Evolutionary conservation across 2,797 vertebrate genomes (phyloP).

Genomic region (Coccyzus lansbergi): DNA sequence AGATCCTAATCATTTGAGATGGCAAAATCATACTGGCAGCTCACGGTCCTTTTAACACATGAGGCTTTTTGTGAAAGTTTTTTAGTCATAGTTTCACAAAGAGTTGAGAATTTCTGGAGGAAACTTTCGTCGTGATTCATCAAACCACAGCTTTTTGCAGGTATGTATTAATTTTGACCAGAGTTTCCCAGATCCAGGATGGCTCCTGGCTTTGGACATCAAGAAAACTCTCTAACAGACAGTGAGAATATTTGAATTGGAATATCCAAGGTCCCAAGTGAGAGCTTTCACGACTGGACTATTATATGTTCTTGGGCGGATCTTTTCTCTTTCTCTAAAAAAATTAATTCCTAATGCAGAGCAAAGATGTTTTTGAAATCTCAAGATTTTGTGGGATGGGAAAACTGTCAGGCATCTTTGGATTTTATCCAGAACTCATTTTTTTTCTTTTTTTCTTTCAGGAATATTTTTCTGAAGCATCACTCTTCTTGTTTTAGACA

Average conservation of each 20-base stretch:
- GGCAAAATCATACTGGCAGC: not conserved
- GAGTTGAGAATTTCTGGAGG: not conserved
- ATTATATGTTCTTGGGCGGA: constrained; percentile 27
- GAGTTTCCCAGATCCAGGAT: not conserved
- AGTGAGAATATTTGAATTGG: constrained; percentile 40
- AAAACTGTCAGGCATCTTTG: constrained; percentile 28
- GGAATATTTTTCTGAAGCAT: not conserved
- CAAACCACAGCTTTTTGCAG: constrained; percentile 6
- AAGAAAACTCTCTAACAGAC: constrained; percentile 2
- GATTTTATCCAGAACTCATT: not conserved
- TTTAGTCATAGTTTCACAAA: not conserved
- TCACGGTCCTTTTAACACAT: not conserved
- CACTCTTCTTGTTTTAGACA: not conserved
- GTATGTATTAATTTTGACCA: not conserved
- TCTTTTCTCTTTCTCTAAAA: constrained; percentile 1
- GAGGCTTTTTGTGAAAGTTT: not conserved
- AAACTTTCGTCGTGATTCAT: constrained; percentile 29
- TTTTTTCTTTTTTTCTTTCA: not conserved
- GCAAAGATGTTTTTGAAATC: constrained; percentile 35
- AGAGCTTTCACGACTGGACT: not conserved
- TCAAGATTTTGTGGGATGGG: constrained; percentile 48
- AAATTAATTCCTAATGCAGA: not conserved
- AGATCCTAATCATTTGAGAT: not conserved
- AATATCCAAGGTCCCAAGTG: not conserved
- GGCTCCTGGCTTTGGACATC: constrained; percentile 13